Conservation (phyloP, 2,888 invertebrate genomes). For the Tiphia femorata region DNA sequence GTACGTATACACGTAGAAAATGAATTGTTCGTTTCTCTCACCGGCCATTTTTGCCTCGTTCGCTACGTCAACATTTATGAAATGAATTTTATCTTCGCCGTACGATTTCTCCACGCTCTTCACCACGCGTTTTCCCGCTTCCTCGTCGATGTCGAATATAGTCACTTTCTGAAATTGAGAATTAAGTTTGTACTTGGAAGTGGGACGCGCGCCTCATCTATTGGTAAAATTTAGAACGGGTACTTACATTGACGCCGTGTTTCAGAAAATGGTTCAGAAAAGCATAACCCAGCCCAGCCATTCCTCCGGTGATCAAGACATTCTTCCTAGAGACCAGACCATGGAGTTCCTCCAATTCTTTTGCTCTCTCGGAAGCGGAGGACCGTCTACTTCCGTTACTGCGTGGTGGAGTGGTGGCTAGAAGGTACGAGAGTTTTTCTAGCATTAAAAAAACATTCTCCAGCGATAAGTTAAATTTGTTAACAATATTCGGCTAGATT, state of each 20-base stretch:
- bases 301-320: slow-evolving; percentile 61
- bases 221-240: slow-evolving; percentile 1
- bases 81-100: slow-evolving; percentile 51
- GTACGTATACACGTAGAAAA: too few species aligned
- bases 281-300: slow-evolving; percentile 57
- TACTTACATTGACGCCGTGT: slow-evolving; percentile 57
- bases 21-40: slow-evolving; percentile 33
- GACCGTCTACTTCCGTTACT: slow-evolving; percentile 39
- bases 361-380: slow-evolving; percentile 56
- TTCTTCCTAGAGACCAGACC: slow-evolving; percentile 59
- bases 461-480: too few species aligned
- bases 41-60: slow-evolving; percentile 49
- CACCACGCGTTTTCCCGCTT: slow-evolving; percentile 39
- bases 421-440: too few species aligned
- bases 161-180: slow-evolving; percentile 55
- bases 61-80: slow-evolving; percentile 55
- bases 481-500: too few species aligned
- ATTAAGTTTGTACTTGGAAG: background rate
- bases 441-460: too few species aligned
- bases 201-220: background rate
- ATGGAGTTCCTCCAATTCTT: slow-evolving; percentile 57
- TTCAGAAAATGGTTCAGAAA: slow-evolving; percentile 60
- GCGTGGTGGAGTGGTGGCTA: slow-evolving; percentile 16
- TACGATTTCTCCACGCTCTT: slow-evolving; percentile 52
- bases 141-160: slow-evolving; percentile 55